Evolutionary conservation across 2,888 invertebrate genomes (phyloP), one percentile per base, ranked within the genome.

Genomic region (Leptogaster cylindrica): DNA sequence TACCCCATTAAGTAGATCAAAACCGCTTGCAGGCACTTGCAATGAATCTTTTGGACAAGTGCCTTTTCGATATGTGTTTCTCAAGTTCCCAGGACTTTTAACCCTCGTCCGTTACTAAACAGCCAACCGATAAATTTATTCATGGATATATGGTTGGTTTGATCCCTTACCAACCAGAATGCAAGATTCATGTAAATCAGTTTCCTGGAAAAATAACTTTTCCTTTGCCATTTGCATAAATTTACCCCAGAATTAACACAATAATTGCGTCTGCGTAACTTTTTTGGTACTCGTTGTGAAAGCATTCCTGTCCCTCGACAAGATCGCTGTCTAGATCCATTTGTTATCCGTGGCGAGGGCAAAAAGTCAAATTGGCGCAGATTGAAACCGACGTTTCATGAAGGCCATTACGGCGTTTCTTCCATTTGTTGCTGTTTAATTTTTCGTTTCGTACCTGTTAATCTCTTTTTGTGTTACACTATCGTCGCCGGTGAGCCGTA

Each of bases 81-180:
- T 33, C 14, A 23, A 14, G 46, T 46, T 63, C 46, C 63, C 63
- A 63, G 63, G 41, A 18, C 27, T 41, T 52, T 39, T 63, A 61
- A 44, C 46, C 44, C 44, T 46, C 18, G 18, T 18, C 44, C 28
- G 63, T 63, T 63, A 63, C 28, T 63, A 28, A 23, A 63, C 63
- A 44, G 12, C 28, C 28, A 10, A 63, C 10, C 63, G 63, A 63
- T 63, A 18, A 67, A 67, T 67, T 50, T 67, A 67, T 67, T 67
- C 67, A 67, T 61, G 67, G 61, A 67, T 61, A 48, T 67, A 67
- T 67, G 67, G 39, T 61, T 61, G 48, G 61, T n/a, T 67, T 67
- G 50, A 67, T 50, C 39, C 39, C 33, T 50, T 20, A 4, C 25
- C 61, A n/a, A 66, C 31, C 50, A 39, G 41, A 67, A 61, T 33